Base-by-base conservation (phyloP, 92 coral and sea anemone species). In the Bergia puertoricense region DNA sequence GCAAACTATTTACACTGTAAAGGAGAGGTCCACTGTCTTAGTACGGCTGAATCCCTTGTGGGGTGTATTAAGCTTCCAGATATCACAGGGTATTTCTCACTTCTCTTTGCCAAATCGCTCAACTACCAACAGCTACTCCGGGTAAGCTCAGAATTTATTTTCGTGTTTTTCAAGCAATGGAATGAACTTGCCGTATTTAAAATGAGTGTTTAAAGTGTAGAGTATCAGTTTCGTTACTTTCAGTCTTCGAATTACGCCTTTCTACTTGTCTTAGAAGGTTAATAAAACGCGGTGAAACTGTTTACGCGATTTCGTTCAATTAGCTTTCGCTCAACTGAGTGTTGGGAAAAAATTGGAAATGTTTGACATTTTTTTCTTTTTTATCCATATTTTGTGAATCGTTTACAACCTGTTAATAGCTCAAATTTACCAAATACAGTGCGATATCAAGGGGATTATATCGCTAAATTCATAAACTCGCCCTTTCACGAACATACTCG, bases 1-100 rank as follows among this genome's bases (percentile, higher is more conserved):
- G 87, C 87, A 84, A 84, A 71, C 45, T 84, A 82, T 82, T 82
- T 82, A 48, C 87, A 30, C 39, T 69, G 78, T 37, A 45, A 66
- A 80, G 72, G 30, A 80, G 43, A 30, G 68, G 69, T 37, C 67
- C 54, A 23, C 69, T 54, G 72, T 80, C 72, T 46, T 78, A 59
- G 16, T 22, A 78, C 45, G 82, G 30, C 22, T 39, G 85, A 56
- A 2, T n/a, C 14, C 30, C 67, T 73, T 68, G 79, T 37, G 22
- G 44, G 62, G 37, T 69, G 76, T 23, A 6, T 16, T 4, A 42
- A 22, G 4, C 42, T n/a, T 16, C 11, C 75, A 4, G 51, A 67
- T 38, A 40, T 20, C 79, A 40, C 41, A 40, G 46, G 42, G 37
- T 44, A 41, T 44, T 20, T 38, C 5, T 71, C 57, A 15, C 37